Percentiles rank a stretch among this genome's conserved stretches.
phyloP scores from a whole-genome alignment of 2,797 vertebrate species.

The Neomorphus geoffroyi region DNA sequence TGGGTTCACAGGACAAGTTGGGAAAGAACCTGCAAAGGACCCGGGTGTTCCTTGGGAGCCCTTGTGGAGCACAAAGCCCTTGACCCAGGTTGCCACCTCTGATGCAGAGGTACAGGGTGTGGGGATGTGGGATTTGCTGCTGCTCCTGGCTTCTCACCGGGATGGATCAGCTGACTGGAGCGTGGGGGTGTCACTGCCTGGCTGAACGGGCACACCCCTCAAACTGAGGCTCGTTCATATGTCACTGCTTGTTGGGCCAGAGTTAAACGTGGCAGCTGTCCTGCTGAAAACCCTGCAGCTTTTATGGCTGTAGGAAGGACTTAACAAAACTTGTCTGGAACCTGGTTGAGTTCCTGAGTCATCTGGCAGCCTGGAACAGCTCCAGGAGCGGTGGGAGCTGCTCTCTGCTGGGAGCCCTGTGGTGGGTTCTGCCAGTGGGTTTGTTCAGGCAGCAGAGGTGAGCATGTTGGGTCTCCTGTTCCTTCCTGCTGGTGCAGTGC shows the following conservation, averaged over 20 bases:
- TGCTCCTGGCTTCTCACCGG: not conserved
- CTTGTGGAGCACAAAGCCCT: accelerated
- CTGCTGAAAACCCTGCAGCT: accelerated
- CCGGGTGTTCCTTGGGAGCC: not conserved
- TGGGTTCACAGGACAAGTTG: not conserved
- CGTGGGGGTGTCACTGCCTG: accelerated
- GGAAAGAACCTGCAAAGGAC: not conserved
- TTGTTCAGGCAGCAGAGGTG: not conserved
- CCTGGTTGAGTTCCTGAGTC: not conserved
- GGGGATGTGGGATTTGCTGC: accelerated
- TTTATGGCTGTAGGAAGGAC: not conserved
- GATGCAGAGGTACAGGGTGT: accelerated
- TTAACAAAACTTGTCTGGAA: not conserved
- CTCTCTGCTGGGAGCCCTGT: not conserved
- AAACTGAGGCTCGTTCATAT: not conserved
- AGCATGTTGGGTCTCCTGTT: not conserved
- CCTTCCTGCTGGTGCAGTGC: not conserved
- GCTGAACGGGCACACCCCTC: not conserved
- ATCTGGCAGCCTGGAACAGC: not conserved
- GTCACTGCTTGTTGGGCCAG: accelerated
- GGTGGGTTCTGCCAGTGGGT: not conserved
- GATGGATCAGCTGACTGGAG: not conserved
- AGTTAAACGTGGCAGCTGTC: not conserved
- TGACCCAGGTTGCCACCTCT: accelerated
- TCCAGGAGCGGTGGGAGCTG: not conserved